These are phyloP conservation scores for Mus spretus DNA, from an alignment of 2,797 vertebrate genomes.

Conservation along the genomic window DNA sequence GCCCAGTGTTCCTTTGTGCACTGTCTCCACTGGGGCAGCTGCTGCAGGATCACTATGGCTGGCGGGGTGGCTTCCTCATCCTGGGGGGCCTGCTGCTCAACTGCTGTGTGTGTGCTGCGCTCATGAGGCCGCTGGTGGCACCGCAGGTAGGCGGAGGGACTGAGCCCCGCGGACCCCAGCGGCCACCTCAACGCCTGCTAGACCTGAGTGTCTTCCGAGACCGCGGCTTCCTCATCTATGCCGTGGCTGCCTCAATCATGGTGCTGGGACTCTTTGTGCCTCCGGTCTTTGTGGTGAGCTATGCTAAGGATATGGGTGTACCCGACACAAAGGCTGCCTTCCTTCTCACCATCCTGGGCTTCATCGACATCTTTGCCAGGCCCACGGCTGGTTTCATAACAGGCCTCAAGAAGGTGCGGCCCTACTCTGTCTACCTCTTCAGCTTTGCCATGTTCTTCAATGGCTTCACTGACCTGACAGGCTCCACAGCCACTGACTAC, in stretches of 20 bases:
- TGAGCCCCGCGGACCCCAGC: constrained; percentile 72
- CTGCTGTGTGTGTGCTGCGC: constrained; percentile 96
- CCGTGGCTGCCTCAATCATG: constrained; percentile 95
- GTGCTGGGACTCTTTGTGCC: constrained; percentile 98
- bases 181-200: constrained; percentile 90
- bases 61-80: constrained; percentile 98
- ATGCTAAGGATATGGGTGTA: constrained; percentile 94
- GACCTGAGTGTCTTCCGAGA: constrained; percentile 96
- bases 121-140: constrained; percentile 94
- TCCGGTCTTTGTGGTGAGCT: constrained; percentile 97
- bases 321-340: constrained; percentile 95
- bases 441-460: constrained; percentile 98
- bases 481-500: constrained; percentile 91
- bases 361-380: constrained; percentile 96
- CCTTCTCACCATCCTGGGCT: constrained; percentile 95
- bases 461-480: constrained; percentile 93
- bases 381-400: constrained; percentile 94
- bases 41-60: constrained; percentile 94
- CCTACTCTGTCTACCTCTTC: constrained; percentile 96
- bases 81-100: constrained; percentile 96
- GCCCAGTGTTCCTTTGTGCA: constrained; percentile 95
- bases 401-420: constrained; percentile 94
- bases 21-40: constrained; percentile 96
- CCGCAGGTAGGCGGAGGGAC: constrained; percentile 84
- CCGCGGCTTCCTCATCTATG: constrained; percentile 94